phyloP scores from a whole-genome alignment of 2,113 vertebrate species.

The Tautogolabrus adspersus region DNA sequence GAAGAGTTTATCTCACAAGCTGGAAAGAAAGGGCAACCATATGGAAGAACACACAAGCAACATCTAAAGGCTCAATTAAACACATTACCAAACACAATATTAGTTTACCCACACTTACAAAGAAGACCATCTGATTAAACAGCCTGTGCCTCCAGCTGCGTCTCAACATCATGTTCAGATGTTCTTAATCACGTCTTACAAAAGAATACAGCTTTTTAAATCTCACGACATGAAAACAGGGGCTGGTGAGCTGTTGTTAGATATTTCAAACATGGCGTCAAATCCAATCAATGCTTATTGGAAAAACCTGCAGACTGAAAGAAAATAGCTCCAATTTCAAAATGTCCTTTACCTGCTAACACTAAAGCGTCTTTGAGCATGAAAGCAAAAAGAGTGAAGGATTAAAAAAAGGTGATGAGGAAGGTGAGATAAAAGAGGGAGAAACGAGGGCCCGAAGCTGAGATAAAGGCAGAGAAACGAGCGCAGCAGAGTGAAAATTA shows the following conservation, averaged over 20 bases:
- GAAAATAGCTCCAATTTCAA: neutral
- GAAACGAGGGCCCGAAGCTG: constrained; percentile 19
- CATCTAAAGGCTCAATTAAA: constrained; percentile 49
- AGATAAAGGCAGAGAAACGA: constrained; percentile 24
- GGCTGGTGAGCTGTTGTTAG: constrained; percentile 22
- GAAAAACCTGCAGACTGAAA: constrained; percentile 30
- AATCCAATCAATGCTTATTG: constrained; percentile 41
- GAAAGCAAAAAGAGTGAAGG: constrained; percentile 1
- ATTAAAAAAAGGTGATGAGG: constrained; percentile 51
- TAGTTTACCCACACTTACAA: constrained; percentile 24
- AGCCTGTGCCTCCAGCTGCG: constrained; percentile 36
- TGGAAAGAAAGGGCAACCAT: constrained; percentile 50
- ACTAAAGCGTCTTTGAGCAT: constrained; percentile 9
- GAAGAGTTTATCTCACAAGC: constrained; percentile 23
- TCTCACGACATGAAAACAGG: constrained; percentile 27
- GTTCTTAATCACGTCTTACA: constrained; percentile 38
- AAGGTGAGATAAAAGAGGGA: constrained; percentile 39
- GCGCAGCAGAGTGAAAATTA: constrained; percentile 27
- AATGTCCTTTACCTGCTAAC: neutral
- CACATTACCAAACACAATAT: constrained; percentile 36
- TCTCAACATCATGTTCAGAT: constrained; percentile 25
- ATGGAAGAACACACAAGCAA: constrained; percentile 47
- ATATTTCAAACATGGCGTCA: constrained; percentile 31
- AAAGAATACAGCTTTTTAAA: constrained; percentile 35
- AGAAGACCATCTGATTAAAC: constrained; percentile 43